phyloP scores from a whole-genome alignment of 2,797 vertebrate species.

The Apogon hyalosoma region DNA sequence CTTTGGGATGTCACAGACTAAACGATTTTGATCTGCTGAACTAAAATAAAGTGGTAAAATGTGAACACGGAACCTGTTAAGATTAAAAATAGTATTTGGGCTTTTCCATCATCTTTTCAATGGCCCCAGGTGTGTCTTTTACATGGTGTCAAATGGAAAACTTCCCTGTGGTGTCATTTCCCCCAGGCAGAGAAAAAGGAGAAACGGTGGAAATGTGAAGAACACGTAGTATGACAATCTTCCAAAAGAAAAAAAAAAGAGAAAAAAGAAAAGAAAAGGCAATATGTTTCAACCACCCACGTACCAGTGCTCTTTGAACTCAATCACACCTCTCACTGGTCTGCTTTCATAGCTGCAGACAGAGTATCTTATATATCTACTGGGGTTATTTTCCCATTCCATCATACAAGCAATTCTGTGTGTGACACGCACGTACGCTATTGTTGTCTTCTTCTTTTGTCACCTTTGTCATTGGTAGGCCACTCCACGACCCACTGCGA shows the following conservation, averaged over 20 bases:
- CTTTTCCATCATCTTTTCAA: slow-evolving; percentile 20
- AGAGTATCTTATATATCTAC: slow-evolving; percentile 25
- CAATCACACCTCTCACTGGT: slow-evolving; percentile 63
- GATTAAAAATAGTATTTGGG: neutral
- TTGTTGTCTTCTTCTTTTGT: slow-evolving; percentile 62
- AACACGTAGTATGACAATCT: slow-evolving; percentile 16
- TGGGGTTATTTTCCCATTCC: slow-evolving; percentile 46
- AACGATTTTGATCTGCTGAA: neutral
- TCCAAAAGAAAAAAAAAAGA: slow-evolving; percentile 13
- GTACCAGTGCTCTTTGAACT: slow-evolving; percentile 63
- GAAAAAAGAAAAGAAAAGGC: slow-evolving; percentile 26
- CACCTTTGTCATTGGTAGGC: slow-evolving; percentile 66
- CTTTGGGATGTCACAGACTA: neutral
- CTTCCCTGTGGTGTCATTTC: slow-evolving; percentile 4
- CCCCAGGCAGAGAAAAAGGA: slow-evolving; percentile 14
- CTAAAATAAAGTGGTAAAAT: neutral
- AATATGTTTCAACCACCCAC: slow-evolving; percentile 58
- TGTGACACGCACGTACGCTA: slow-evolving; percentile 30
- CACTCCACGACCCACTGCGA: slow-evolving; percentile 54
- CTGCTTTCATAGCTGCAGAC: slow-evolving; percentile 46
- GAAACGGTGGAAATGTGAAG: slow-evolving; percentile 33
- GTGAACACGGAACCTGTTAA: neutral
- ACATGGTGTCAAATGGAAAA: slow-evolving; percentile 26
- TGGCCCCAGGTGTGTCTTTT: slow-evolving; percentile 11
- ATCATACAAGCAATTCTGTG: slow-evolving; percentile 43